Base-by-base conservation (phyloP, 2,888 invertebrate genomes). In the Drosophila robusta region DNA sequence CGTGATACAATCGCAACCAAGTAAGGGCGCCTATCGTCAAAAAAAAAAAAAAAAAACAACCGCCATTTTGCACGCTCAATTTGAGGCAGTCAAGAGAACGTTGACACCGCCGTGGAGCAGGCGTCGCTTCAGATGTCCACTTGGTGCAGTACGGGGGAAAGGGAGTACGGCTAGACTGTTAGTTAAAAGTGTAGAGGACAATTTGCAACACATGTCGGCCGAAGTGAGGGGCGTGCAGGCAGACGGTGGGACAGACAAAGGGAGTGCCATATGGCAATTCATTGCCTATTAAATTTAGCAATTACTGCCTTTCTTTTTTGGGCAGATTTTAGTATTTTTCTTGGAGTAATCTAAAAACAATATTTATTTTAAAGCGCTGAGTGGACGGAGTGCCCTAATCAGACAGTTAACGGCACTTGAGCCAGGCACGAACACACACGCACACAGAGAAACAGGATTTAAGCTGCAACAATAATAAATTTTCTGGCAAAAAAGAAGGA, bases 401-500 rank as follows among this genome's bases (percentile, higher is more conserved):
- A 85, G 89, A 84, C 85, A 84, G 89, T 87, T 87, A 84, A 87
- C 70, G 61, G 78, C 75, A 80, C 81, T 80, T 79, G 78, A 78
- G 42, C 49, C 44, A 56, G 41, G 49, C 58, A 67, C 18, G 18
- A 51, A 36, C 38, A 60, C 45, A 46, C 9, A 69, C 12, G 47
- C 38, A 74, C 68, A 65, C 74, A 64, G 55, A 56, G 62, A 60
- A 75, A 67, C 79, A 75, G 88, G 88, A 90, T 78, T 89, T 89
- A 90, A 89, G 88, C 84, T 78, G 89, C 77, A 90, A 89, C 75
- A 88, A 88, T 86, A 88, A 90, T 88, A 90, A 55, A 75, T 67
- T 87, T 78, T 72, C 69, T 73, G 49, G 67, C 70, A 67, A 69
- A 71, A 71, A 64, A 58, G 51, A 62, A 66, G 61, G 64, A 78